These are phyloP conservation scores for Caradrina kadenii DNA, from an alignment of 2,888 invertebrate species.

Conservation along the genomic window DNA sequence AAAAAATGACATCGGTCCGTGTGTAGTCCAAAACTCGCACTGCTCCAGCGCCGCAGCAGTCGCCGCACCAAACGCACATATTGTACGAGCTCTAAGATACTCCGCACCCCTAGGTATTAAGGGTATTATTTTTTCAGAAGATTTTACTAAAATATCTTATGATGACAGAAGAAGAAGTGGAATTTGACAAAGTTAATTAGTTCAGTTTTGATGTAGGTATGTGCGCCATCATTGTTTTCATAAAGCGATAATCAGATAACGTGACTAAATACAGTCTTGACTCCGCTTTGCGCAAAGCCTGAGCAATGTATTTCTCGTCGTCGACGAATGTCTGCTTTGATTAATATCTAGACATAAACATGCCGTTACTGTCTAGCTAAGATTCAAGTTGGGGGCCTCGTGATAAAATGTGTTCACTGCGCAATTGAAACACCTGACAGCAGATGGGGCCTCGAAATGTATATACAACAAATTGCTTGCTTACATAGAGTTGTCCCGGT, in stretches of 20 bases:
- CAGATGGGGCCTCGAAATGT: conserved; percentile 51
- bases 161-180: too few species aligned
- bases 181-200: too few species aligned
- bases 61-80: too few species aligned
- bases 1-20: too few species aligned
- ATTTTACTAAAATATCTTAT: too few species aligned
- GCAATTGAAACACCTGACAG: conserved; percentile 60
- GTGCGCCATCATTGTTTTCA: not conserved
- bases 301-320: conserved; percentile 41
- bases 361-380: conserved; percentile 58
- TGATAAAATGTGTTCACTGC: conserved; percentile 56
- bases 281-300: conserved; percentile 8
- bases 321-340: conserved; percentile 61
- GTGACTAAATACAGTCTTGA: conserved; percentile 1
- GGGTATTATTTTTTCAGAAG: too few species aligned
- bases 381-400: conserved; percentile 38
- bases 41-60: too few species aligned
- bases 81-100: too few species aligned
- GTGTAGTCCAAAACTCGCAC: too few species aligned
- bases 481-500: conserved; percentile 9
- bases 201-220: not conserved
- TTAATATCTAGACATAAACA: conserved; percentile 74
- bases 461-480: conserved; percentile 43
- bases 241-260: too few species aligned
- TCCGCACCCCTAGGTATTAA: too few species aligned